phyloP scores from a whole-genome alignment of 35 echinoderm and acorn worm species.

The Holothuria glaberrima region DNA sequence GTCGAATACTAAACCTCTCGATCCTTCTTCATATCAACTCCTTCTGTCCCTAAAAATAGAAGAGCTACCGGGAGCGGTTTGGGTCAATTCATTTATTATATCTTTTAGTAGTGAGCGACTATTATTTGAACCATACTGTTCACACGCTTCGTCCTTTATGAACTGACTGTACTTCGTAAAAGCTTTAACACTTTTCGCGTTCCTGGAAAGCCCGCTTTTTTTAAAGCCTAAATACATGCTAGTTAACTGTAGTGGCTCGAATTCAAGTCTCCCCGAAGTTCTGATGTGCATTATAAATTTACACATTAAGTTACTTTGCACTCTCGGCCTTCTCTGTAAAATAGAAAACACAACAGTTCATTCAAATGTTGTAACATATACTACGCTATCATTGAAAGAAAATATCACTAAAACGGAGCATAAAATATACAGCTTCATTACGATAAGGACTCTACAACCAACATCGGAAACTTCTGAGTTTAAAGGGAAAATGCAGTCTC shows the following conservation, averaged over 20 bases:
- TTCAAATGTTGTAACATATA: too few species aligned
- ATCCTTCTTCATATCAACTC: background rate
- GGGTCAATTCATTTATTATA: too few species aligned
- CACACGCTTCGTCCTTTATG: background rate
- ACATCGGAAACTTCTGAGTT: too few species aligned
- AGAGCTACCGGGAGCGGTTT: too few species aligned
- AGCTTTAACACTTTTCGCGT: background rate
- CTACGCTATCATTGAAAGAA: too few species aligned
- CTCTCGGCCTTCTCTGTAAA: background rate
- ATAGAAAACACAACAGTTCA: background rate
- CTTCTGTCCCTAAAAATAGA: background rate
- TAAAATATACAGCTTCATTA: too few species aligned
- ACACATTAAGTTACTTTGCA: conserved; percentile 13
- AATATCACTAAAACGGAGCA: too few species aligned
- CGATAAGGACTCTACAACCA: too few species aligned
- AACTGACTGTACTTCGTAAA: background rate
- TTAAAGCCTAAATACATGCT: conserved; percentile 14
- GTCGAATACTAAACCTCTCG: background rate
- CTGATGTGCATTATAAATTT: background rate
- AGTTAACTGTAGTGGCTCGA: conserved; percentile 25
- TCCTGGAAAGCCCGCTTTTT: background rate
- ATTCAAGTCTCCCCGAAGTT: background rate
- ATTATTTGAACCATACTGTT: background rate
- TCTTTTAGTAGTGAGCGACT: too few species aligned
- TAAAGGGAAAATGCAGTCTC: too few species aligned